A percentile compares a stretch with the other conserved stretches of the same genome.
Conservation (phyloP, 2,888 invertebrate genomes). For the Drosophila merina region DNA sequence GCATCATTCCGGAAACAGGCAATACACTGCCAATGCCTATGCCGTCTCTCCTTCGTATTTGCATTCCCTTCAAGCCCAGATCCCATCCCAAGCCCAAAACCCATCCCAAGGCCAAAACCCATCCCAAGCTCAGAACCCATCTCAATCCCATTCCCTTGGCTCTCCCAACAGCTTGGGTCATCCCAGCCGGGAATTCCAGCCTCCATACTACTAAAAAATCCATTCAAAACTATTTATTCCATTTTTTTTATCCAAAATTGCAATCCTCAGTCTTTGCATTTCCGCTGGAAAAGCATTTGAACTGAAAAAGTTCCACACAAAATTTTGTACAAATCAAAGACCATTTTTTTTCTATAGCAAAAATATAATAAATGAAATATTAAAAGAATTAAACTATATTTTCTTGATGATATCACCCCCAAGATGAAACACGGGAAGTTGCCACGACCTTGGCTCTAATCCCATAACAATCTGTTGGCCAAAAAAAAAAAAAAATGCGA, state of each 20-base stretch:
- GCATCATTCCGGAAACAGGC: constrained; percentile 9
- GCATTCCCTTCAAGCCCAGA: neutral
- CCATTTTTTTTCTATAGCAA: constrained; percentile 7
- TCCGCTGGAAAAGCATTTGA: constrained; percentile 13
- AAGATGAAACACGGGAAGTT: neutral
- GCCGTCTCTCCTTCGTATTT: neutral
- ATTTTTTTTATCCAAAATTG: neutral
- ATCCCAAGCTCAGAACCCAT: neutral
- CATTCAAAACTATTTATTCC: neutral
- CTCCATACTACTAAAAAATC: constrained; percentile 54
- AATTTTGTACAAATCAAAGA: constrained; percentile 1
- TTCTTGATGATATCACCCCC: constrained; percentile 12
- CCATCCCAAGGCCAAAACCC: neutral
- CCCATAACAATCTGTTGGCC: constrained; percentile 2
- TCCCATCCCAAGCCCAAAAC: neutral
- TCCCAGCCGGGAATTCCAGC: constrained; percentile 63
- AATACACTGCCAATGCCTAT: constrained; percentile 11
- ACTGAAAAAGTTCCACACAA: neutral
- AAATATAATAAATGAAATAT: neutral
- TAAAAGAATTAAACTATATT: constrained; percentile 6
- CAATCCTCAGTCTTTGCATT: constrained; percentile 7
- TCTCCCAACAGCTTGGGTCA: constrained; percentile 8
- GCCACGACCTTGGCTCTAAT: constrained; percentile 11
- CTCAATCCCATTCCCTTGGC: neutral
- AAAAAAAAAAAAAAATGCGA: constrained; percentile 8